A percentile compares a stretch with the other conserved stretches of the same genome.
Conservation (phyloP, 2,888 invertebrate species). For the Ormyrus thymus region DNA sequence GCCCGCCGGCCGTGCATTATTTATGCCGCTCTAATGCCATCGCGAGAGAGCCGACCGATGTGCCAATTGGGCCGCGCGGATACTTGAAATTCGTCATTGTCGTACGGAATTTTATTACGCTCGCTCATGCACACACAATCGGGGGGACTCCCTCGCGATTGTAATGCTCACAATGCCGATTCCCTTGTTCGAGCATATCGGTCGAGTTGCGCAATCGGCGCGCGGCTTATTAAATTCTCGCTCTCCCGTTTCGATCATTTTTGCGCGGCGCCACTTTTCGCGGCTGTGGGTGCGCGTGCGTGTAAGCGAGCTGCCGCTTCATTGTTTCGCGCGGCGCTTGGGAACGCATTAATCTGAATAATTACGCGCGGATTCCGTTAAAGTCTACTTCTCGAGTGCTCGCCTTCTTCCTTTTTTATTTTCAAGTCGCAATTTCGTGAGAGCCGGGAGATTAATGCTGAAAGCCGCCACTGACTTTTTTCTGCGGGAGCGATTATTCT, state of each 20-base stretch:
- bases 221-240: not conserved
- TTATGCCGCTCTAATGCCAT: too few relatives aligned
- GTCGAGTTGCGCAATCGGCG: not conserved
- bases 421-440: not conserved
- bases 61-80: not conserved
- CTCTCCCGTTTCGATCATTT: too few relatives aligned
- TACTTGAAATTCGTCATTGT: constrained; percentile 21
- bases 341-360: constrained; percentile 45
- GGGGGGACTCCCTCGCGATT: too few relatives aligned
- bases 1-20: too few relatives aligned
- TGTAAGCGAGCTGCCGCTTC: too few relatives aligned
- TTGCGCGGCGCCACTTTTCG: too few relatives aligned
- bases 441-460: not conserved
- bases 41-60: too few relatives aligned
- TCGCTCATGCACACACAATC: too few relatives aligned
- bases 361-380: constrained; percentile 26
- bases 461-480: constrained; percentile 5
- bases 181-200: not conserved
- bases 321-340: not conserved
- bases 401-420: not conserved
- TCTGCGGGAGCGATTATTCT: not conserved
- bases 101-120: constrained; percentile 11
- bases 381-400: too few relatives aligned
- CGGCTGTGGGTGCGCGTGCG: too few relatives aligned
- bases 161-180: not conserved